Evolutionary conservation across 2,888 invertebrate genomes (phyloP).

Genomic region (Phalera bucephala): DNA sequence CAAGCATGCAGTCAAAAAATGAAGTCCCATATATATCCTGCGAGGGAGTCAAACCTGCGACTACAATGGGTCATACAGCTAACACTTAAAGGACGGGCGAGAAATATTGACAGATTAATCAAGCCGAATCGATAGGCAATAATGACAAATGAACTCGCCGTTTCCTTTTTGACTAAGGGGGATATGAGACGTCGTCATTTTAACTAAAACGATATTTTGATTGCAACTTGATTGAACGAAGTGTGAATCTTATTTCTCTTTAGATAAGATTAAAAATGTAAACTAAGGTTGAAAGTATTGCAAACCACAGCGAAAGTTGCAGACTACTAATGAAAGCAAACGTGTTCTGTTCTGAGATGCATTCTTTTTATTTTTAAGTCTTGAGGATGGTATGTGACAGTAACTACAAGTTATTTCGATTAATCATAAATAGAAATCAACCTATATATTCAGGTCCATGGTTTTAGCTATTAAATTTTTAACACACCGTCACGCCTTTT

Average conservation of each 20-base stretch:
- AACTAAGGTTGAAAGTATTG: conserved; percentile 7
- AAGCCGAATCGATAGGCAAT: not conserved
- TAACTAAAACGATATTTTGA: conserved; percentile 4
- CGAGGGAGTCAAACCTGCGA: too few relatives aligned
- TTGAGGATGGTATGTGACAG: not conserved
- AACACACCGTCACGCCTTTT: too few relatives aligned
- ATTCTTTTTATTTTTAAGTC: conserved; percentile 16
- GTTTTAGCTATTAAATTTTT: too few relatives aligned
- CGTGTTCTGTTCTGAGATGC: conserved; percentile 25
- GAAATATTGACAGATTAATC: too few relatives aligned
- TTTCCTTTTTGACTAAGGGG: conserved; percentile 19
- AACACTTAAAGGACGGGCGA: too few relatives aligned
- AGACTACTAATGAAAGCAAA: conserved; percentile 32
- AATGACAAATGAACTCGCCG: conserved; percentile 10
- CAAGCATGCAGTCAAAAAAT: too few relatives aligned
- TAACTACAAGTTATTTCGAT: too few relatives aligned
- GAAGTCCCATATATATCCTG: too few relatives aligned
- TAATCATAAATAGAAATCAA: too few relatives aligned
- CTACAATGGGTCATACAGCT: too few relatives aligned
- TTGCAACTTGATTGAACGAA: conserved; percentile 22
- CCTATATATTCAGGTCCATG: too few relatives aligned
- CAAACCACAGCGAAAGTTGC: conserved; percentile 30
- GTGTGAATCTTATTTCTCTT: conserved; percentile 28
- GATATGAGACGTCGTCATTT: conserved; percentile 22
- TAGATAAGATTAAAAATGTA: conserved; percentile 24